Conservation (phyloP, 2,113 vertebrate species). For the Nothocercus julius region DNA sequence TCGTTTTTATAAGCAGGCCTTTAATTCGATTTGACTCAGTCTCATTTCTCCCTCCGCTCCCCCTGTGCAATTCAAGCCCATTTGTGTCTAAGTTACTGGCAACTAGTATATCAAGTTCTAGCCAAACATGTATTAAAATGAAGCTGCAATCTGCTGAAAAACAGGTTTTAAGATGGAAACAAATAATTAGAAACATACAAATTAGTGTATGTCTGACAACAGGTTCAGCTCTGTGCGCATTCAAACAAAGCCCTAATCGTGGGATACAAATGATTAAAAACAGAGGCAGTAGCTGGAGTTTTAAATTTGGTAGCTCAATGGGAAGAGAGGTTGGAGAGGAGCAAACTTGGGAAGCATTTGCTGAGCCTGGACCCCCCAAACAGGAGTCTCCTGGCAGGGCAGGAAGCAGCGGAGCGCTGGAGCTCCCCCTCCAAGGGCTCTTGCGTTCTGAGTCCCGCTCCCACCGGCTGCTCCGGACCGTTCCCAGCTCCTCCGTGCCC, state of each 20-base stretch:
- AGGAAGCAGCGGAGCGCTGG: too few relatives aligned
- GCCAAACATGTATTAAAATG: constrained; percentile 54
- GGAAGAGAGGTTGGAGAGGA: neutral
- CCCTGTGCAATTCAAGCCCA: neutral
- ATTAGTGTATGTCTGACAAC: constrained; percentile 64
- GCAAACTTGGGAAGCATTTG: neutral
- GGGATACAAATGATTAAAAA: neutral
- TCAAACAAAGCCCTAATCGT: constrained; percentile 49
- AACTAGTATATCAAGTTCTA: constrained; percentile 7
- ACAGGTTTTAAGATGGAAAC: constrained; percentile 68
- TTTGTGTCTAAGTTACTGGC: constrained; percentile 55
- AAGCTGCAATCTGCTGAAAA: constrained; percentile 62
- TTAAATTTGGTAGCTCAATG: neutral
- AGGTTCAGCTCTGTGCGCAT: constrained; percentile 25
- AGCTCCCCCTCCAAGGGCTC: too few relatives aligned
- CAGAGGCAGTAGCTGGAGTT: neutral
- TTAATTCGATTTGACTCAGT: constrained; percentile 21
- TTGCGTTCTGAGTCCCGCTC: too few relatives aligned
- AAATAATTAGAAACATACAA: constrained; percentile 65
- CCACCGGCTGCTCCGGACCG: too few relatives aligned
- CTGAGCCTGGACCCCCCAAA: neutral
- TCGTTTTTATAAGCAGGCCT: neutral
- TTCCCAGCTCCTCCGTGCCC: too few relatives aligned
- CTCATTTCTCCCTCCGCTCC: neutral
- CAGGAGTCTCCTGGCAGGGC: too few relatives aligned